These are phyloP conservation scores for Agrotis ipsilon DNA, from an alignment of 2,888 invertebrate genomes.

Conservation along the genomic window DNA sequence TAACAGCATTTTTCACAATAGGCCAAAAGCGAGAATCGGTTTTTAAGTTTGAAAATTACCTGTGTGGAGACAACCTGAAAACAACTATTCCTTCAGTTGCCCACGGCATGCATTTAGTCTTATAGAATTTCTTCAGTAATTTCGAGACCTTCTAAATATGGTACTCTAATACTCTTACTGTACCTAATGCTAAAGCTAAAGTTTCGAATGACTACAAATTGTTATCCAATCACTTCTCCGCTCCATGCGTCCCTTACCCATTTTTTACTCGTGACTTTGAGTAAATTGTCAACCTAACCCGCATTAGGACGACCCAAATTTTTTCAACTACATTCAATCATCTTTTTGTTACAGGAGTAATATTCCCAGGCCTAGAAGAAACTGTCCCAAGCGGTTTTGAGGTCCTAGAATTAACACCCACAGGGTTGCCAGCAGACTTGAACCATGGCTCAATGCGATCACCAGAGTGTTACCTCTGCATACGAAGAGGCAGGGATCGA, in stretches of 20 bases:
- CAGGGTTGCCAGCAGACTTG: constrained; percentile 97
- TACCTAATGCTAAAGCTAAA: not conserved
- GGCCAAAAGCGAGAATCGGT: not conserved
- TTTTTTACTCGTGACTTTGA: not conserved
- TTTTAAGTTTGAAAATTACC: no score
- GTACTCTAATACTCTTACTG: no score
- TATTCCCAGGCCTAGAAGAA: constrained; percentile 97
- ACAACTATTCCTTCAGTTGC: no score
- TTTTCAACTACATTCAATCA: not conserved
- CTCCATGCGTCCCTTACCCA: not conserved
- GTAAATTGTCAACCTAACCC: not conserved
- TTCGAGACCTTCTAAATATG: no score
- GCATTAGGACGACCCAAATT: not conserved
- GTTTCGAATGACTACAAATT: not conserved
- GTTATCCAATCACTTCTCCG: not conserved
- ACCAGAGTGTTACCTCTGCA: constrained; percentile 98
- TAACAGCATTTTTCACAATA: no score
- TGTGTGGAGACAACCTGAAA: no score
- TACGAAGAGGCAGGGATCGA: constrained; percentile 97
- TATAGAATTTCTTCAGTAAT: no score
- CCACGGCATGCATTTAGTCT: no score
- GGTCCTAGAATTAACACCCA: constrained; percentile 94
- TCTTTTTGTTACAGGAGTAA: constrained; percentile 81
- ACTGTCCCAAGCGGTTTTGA: constrained; percentile 95
- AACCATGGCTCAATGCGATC: constrained; percentile 99